Evolutionary conservation across 1,140 invertebrate genomes (phyloP).

Genomic region (Alviniconcha marisindica): DNA sequence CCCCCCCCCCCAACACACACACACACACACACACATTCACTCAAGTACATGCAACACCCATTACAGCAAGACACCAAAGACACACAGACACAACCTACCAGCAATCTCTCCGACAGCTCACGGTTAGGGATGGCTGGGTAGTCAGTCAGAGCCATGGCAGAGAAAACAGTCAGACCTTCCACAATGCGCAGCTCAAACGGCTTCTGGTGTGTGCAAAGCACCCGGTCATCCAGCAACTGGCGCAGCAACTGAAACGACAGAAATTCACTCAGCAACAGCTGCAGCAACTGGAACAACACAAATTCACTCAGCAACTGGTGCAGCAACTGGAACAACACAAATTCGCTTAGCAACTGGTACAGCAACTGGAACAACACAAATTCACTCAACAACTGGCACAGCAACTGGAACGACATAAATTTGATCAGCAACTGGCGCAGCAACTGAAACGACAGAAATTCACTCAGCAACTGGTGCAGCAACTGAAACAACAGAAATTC

Average conservation of each 20-base stretch:
- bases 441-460: constrained; percentile 62
- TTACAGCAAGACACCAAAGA: not conserved
- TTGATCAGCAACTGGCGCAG: constrained; percentile 73
- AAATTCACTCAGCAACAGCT: constrained; percentile 71
- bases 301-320: constrained; percentile 71
- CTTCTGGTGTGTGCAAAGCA: constrained; percentile 71
- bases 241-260: constrained; percentile 67
- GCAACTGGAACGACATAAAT: constrained; percentile 62
- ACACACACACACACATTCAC: not conserved
- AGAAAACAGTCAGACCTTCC: constrained; percentile 70
- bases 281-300: constrained; percentile 64
- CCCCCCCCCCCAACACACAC: too few relatives aligned
- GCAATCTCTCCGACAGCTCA: constrained; percentile 66
- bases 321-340: constrained; percentile 65
- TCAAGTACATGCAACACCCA: not conserved
- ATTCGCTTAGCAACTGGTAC: constrained; percentile 71
- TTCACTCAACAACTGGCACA: constrained; percentile 73
- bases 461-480: constrained; percentile 72
- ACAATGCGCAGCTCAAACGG: constrained; percentile 75
- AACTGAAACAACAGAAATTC: constrained; percentile 60
- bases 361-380: constrained; percentile 64
- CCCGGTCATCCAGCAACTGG: constrained; percentile 72
- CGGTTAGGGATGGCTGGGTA: constrained; percentile 61
- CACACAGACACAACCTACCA: constrained; percentile 57
- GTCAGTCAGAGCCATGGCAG: constrained; percentile 71